Evolutionary conservation across 2,113 vertebrate species (phyloP).

Genomic region (Notothenia coriiceps): DNA sequence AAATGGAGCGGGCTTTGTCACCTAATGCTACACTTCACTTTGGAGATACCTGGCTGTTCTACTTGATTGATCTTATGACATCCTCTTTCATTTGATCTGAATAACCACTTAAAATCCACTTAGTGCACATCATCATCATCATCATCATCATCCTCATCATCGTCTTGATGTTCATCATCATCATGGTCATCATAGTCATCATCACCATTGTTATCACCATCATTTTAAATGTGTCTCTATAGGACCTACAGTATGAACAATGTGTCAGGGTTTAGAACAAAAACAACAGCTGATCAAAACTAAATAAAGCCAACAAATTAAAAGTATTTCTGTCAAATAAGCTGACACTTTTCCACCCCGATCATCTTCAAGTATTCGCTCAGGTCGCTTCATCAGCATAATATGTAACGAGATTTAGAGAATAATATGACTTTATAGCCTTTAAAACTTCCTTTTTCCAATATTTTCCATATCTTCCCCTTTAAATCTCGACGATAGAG

Average conservation of each 20-base stretch:
- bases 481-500: too few relatives aligned
- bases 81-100: slow-evolving; percentile 7
- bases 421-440: too few relatives aligned
- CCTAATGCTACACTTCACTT: slow-evolving; percentile 9
- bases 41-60: neutral
- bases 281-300: too few relatives aligned
- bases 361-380: too few relatives aligned
- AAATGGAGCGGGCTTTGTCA: slow-evolving; percentile 6
- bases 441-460: too few relatives aligned
- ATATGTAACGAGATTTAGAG: too few relatives aligned
- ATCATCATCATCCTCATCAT: neutral
- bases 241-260: neutral
- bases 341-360: too few relatives aligned
- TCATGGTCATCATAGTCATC: neutral
- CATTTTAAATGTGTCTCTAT: neutral
- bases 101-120: slow-evolving; percentile 8
- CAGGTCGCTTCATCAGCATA: too few relatives aligned
- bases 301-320: too few relatives aligned
- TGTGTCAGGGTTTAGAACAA: neutral
- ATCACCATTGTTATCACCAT: neutral
- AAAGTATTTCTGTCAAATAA: too few relatives aligned
- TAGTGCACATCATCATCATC: neutral
- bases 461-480: too few relatives aligned
- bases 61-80: slow-evolving; percentile 7
- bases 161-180: neutral